These are phyloP conservation scores for Pseudopodoces humilis DNA, from an alignment of 2,113 vertebrate species.

Conservation along the genomic window DNA sequence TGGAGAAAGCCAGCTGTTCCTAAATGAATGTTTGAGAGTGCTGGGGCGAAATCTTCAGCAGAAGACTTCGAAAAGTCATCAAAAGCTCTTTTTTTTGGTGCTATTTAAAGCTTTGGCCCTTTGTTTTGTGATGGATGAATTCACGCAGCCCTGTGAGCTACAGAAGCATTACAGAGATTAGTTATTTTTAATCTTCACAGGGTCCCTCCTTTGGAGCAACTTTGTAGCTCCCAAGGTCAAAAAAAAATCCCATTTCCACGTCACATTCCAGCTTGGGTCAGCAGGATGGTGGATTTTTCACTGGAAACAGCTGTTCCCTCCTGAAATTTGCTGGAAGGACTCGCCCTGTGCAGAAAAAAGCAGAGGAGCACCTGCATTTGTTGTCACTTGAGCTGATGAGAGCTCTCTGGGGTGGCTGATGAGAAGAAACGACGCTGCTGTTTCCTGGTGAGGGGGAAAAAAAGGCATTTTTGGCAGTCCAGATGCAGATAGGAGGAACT, in stretches of 20 bases:
- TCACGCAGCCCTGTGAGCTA: background rate
- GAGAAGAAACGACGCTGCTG: background rate
- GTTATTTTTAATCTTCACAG: background rate
- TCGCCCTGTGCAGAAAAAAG: background rate
- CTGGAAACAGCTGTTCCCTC: slow-evolving; percentile 15
- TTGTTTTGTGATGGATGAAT: background rate
- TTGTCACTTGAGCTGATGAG: background rate
- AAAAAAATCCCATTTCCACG: slow-evolving; percentile 8
- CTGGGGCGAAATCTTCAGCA: background rate
- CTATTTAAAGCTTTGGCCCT: background rate
- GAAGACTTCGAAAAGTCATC: background rate
- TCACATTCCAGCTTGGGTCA: background rate
- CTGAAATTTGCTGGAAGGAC: background rate
- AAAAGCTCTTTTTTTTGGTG: background rate
- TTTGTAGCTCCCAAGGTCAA: background rate
- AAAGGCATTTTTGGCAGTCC: background rate
- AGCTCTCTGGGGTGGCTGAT: background rate
- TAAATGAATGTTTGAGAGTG: background rate
- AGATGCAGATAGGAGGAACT: background rate
- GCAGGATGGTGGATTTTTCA: background rate
- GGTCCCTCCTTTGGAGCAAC: background rate
- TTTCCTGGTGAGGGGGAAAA: background rate
- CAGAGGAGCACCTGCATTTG: slow-evolving; percentile 38
- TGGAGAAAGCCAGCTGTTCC: slow-evolving; percentile 18
- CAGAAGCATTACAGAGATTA: background rate